These are phyloP conservation scores for Matsumyia berberina DNA, from an alignment of 2,888 invertebrate genomes.

Conservation along the genomic window DNA sequence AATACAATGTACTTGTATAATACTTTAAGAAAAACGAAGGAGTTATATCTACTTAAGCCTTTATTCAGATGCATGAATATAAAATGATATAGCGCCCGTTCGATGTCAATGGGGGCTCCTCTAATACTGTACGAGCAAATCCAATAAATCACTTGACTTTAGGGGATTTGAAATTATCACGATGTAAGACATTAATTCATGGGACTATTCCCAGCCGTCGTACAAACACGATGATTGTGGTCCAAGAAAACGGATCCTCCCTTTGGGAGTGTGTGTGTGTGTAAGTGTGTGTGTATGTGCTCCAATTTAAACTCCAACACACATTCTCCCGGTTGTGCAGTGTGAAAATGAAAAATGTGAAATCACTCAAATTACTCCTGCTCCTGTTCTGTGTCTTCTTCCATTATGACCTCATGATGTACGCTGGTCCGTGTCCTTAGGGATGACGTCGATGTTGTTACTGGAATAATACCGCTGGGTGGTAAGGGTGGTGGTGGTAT, in stretches of 20 bases:
- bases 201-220: slow-evolving; percentile 41
- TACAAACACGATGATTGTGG: slow-evolving; percentile 39
- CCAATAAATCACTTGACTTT: slow-evolving; percentile 60
- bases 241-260: slow-evolving; percentile 46
- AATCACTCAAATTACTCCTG: slow-evolving; percentile 72
- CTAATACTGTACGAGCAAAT: slow-evolving; percentile 27
- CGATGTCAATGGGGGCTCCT: slow-evolving; percentile 10
- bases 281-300: neutral
- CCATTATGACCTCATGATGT: slow-evolving; percentile 79
- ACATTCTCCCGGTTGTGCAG: slow-evolving; percentile 3
- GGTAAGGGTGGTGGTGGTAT: slow-evolving; percentile 78
- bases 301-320: slow-evolving; percentile 38
- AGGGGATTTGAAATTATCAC: slow-evolving; percentile 34
- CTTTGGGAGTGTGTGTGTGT: slow-evolving; percentile 40
- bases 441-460: slow-evolving; percentile 75
- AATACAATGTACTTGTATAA: neutral
- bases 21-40: neutral
- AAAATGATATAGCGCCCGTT: slow-evolving; percentile 54
- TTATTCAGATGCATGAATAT: slow-evolving; percentile 38
- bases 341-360: slow-evolving; percentile 53
- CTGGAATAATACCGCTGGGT: slow-evolving; percentile 76
- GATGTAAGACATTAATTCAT: slow-evolving; percentile 57
- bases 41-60: slow-evolving; percentile 40
- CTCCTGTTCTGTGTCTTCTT: slow-evolving; percentile 79
- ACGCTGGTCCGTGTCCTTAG: slow-evolving; percentile 77